Evolutionary conservation across 2,888 invertebrate species (phyloP).

Genomic region (Lithosia quadra): DNA sequence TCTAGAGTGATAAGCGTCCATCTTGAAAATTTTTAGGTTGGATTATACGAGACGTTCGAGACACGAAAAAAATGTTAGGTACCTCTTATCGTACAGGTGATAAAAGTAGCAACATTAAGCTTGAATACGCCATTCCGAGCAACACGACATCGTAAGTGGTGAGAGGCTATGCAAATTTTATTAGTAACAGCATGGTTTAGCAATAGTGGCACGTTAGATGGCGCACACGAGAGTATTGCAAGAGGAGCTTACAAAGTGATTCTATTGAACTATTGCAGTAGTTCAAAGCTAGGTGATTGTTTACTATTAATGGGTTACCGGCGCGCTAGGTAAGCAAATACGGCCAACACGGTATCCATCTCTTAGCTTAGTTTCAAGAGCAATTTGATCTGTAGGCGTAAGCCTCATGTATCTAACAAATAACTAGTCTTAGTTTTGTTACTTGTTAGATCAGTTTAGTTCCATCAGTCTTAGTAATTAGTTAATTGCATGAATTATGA

Average conservation of each 20-base stretch:
- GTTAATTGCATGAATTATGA: no score
- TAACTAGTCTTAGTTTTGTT: slow-evolving; percentile 5
- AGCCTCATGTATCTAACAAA: not conserved
- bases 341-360: slow-evolving; percentile 5
- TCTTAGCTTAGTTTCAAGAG: slow-evolving; percentile 18
- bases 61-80: slow-evolving; percentile 30
- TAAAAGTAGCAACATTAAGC: slow-evolving; percentile 55
- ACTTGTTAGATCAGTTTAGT: not conserved
- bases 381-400: slow-evolving; percentile 3
- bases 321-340: slow-evolving; percentile 20
- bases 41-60: slow-evolving; percentile 31
- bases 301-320: slow-evolving; percentile 19
- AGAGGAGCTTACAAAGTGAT: slow-evolving; percentile 23
- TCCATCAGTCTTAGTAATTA: no score
- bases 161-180: slow-evolving; percentile 55
- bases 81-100: slow-evolving; percentile 44
- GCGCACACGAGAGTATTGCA: slow-evolving; percentile 26
- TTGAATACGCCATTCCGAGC: slow-evolving; percentile 32
- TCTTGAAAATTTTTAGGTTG: slow-evolving; percentile 39
- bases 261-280: slow-evolving; percentile 18
- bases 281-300: slow-evolving; percentile 25
- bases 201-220: slow-evolving; percentile 34
- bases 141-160: slow-evolving; percentile 35
- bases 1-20: slow-evolving; percentile 28
- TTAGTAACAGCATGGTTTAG: slow-evolving; percentile 38